Evolutionary conservation across 1,140 invertebrate genomes (phyloP), one percentile per base, ranked within the genome.

Genomic region (Muscidifurax raptorellus): DNA sequence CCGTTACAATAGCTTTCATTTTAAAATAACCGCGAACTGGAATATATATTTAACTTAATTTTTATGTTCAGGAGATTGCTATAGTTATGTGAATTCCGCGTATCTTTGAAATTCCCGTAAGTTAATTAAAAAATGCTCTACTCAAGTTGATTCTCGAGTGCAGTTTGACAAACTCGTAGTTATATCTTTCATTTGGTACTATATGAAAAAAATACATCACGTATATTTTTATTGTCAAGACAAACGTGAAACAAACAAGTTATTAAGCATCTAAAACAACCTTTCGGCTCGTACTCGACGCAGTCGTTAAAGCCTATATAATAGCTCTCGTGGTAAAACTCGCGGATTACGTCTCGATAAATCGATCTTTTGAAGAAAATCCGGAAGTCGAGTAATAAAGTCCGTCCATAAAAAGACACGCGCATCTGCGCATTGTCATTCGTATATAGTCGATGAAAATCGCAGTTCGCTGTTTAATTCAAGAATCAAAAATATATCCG

Each of bases 31-130:
- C n/a, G 72, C 76, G 69, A n/a, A 6, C 71, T 22, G n/a, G 13
- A 47, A 66, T 76, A 67, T 82, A 64, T 76, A 77, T 82, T 76
- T 28, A 74, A 44, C 28, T 64, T 75, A 18, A 72, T 72, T 32
- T 81, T 81, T 27, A 59, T 72, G 40, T 74, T 74, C 36, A 44
- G n/a, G 2, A n/a, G 44, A 47, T 59, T 74, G 25, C 47, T n/a
- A n/a, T n/a, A n/a, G 22, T 52, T 72, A 69, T 27, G 79, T 13
- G 47, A 69, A 80, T 71, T 80, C 3, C n/a, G 13, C 32, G 1
- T 40, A 27, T 40, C 64, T 59, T 47, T 59, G 36, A 79, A 79
- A 79, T 79, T 79, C 36, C 13, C 67, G 40, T 69, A 66, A 66
- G 9, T 64, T 79, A 66, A 66, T 66, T 79, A 36, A 77, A 78